A percentile compares a stretch with the other conserved stretches of the same genome.
phyloP scores from a whole-genome alignment of 1,140 invertebrate species.

The Philotrypesis tridentata region DNA sequence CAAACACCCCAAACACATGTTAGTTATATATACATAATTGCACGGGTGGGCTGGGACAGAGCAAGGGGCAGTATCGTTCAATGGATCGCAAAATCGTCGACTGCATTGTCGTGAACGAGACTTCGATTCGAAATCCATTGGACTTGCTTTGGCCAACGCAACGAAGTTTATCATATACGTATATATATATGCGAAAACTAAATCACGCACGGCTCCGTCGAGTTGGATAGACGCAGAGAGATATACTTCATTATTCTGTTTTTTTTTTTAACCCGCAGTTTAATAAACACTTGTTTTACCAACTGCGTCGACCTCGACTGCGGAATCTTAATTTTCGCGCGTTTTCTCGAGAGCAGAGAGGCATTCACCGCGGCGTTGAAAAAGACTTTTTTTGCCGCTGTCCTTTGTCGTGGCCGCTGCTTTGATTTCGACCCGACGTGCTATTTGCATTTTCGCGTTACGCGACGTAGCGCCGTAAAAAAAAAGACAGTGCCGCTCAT shows the following conservation, averaged over 20 bases:
- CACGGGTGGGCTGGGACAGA: background rate
- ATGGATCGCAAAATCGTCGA: background rate
- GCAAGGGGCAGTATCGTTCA: background rate
- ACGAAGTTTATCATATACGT: too few species aligned
- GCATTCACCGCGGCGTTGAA: background rate
- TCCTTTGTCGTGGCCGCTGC: background rate
- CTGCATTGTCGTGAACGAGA: background rate
- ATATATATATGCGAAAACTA: background rate
- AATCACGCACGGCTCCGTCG: background rate
- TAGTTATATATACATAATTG: slow-evolving; percentile 17
- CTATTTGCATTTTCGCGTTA: slow-evolving; percentile 29
- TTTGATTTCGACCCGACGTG: slow-evolving; percentile 6
- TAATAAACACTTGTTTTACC: too few species aligned
- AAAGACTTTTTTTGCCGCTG: background rate
- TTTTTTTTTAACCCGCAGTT: too few species aligned
- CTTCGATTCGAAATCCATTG: background rate
- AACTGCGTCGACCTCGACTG: too few species aligned
- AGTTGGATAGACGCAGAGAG: background rate
- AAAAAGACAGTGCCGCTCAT: background rate
- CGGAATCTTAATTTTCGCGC: background rate
- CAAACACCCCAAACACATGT: slow-evolving; percentile 65
- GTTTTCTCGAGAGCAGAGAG: background rate
- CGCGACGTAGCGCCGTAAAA: background rate
- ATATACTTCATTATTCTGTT: background rate
- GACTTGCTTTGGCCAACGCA: background rate